A percentile compares a stretch with the other conserved stretches of the same genome.
Conservation (phyloP, 2,888 invertebrate species). For the Drosophila meridiana region DNA sequence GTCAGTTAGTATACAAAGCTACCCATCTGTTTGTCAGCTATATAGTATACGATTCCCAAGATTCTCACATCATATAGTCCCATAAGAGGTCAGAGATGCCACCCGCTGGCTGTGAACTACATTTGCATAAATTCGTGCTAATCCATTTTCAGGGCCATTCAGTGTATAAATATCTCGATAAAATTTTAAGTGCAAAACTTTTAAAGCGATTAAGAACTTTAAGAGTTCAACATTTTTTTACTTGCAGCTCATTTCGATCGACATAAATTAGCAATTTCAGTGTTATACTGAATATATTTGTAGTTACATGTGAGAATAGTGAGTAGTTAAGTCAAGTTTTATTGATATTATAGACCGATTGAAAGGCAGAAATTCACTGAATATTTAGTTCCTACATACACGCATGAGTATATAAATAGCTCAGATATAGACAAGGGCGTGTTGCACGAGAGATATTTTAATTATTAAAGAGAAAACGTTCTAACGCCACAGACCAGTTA, state of each 20-base stretch:
- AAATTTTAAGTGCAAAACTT: background rate
- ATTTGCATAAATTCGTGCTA: background rate
- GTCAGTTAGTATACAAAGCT: too few species aligned
- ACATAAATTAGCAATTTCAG: background rate
- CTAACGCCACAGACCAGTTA: background rate
- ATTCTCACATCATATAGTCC: background rate
- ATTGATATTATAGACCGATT: background rate
- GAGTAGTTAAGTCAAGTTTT: too few species aligned
- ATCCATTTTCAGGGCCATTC: background rate
- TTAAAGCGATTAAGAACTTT: constrained; percentile 3
- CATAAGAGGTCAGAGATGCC: background rate
- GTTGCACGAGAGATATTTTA: background rate
- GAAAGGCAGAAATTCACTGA: background rate
- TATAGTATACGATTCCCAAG: background rate
- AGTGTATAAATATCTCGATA: constrained; percentile 1
- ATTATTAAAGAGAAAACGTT: constrained; percentile 4
- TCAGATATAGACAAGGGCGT: background rate
- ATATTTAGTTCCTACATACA: background rate
- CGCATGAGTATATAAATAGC: background rate
- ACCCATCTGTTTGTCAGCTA: background rate
- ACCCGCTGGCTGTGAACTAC: background rate
- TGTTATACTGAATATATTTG: background rate
- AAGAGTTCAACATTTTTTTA: background rate
- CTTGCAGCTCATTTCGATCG: background rate
- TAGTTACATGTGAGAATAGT: background rate